These are phyloP conservation scores for Trachythela sp. DNA, from an alignment of 64 coral and sea anemone genomes.

Conservation along the genomic window DNA sequence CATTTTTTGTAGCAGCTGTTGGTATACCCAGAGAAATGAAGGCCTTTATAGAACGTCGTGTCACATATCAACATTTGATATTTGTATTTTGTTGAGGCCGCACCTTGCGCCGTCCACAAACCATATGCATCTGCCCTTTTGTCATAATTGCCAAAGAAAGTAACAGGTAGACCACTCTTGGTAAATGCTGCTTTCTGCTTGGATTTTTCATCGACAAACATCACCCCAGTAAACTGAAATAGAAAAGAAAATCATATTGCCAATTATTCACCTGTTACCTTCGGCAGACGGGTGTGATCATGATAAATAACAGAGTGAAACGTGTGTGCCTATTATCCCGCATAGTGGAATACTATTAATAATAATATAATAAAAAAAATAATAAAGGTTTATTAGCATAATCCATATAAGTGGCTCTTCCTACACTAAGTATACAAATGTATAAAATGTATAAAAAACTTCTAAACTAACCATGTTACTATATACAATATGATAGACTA, in stretches of 20 bases:
- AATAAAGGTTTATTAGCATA: too few relatives aligned
- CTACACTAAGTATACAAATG: too few relatives aligned
- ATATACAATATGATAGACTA: too few relatives aligned
- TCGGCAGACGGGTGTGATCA: too few relatives aligned
- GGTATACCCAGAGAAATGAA: conserved; percentile 28
- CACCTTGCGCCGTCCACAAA: conserved; percentile 34
- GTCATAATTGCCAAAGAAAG: neutral
- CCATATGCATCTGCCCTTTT: neutral
- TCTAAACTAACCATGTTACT: neutral
- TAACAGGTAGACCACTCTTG: neutral
- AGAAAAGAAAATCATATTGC: neutral
- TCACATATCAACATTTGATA: conserved; percentile 39
- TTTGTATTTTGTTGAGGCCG: neutral
- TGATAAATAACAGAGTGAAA: too few relatives aligned
- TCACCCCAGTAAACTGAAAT: conserved; percentile 32
- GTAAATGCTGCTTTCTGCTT: conserved; percentile 30
- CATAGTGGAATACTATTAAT: too few relatives aligned
- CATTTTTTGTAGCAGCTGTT: conserved; percentile 9
- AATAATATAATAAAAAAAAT: too few relatives aligned
- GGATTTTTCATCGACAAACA: conserved; percentile 31
- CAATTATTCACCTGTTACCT: neutral
- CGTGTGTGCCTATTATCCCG: too few relatives aligned
- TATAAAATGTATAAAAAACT: neutral
- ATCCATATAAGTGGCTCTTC: too few relatives aligned
- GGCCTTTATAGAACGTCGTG: conserved; percentile 26